Base-by-base conservation (phyloP, 2,888 invertebrate species). In the Spodoptera picta region DNA sequence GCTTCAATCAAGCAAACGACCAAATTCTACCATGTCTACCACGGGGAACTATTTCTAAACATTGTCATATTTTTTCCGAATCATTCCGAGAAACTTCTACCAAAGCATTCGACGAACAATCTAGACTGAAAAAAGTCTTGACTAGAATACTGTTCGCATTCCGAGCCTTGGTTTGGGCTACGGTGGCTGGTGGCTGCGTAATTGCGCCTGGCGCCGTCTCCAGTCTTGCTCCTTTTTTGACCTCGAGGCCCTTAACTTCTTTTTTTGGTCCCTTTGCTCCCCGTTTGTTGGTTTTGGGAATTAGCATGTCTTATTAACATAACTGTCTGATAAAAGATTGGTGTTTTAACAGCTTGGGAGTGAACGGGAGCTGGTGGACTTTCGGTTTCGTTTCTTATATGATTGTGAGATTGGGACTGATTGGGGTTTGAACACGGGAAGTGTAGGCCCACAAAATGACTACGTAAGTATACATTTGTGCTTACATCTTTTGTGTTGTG, bases 251-350 rank as follows among this genome's bases (percentile, higher is more conserved):
- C 60, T 69, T 65, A 59, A 41, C 46, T 58, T 81, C 71, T 85
- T 86, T 88, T 90, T 90, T 78, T 88, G 87, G 82, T 80, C 91
- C 90, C 90, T 91, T 86, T 83, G 83, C 78, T 80, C 82, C 83
- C 80, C 83, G 89, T 89, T 91, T 94, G 94, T 94, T 94, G 94
- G 92, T 94, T 94, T 94, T 94, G 88, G 90, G 90, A 94, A 94
- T 94, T 94, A 94, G 94, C 93, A 92, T 92, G 94, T 94, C 94
- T 93, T 93, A 92, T 94, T 94, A 93, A 90, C 94, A 92, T 94
- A 92, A 89, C 92, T 90, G 91, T 88, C 88, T 86, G 93, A 92
- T 93, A 93, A 89, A 82, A 85, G 90, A 93, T 94, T 91, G 90
- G 87, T 90, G 90, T 92, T 91, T 91, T 89, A 91, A 90, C 92